Percentiles rank a stretch among this genome's conserved stretches.
Conservation (phyloP, 2,888 invertebrate species). For the Luffia ferchaultella region DNA sequence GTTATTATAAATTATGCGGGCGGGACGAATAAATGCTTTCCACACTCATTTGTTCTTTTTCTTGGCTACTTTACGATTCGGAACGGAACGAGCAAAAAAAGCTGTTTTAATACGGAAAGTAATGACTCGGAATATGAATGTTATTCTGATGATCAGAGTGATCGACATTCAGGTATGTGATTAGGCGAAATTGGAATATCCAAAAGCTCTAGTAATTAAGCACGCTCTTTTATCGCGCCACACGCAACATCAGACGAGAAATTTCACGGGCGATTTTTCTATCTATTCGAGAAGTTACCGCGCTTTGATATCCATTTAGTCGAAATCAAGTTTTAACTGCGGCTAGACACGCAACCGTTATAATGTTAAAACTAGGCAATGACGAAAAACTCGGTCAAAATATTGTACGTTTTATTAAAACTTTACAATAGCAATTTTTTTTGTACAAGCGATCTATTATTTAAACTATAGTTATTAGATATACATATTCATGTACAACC, state of each 20-base stretch:
- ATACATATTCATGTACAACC: neutral
- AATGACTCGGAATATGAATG: no score
- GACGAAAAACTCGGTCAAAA: neutral
- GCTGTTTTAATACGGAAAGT: no score
- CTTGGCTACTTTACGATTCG: neutral
- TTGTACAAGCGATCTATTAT: no score
- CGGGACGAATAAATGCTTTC: constrained; percentile 18
- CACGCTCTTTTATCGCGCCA: neutral
- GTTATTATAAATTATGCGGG: constrained; percentile 40
- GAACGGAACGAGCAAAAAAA: neutral
- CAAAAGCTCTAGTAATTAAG: neutral
- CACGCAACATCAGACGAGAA: constrained; percentile 18
- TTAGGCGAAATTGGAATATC: neutral
- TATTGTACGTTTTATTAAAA: neutral
- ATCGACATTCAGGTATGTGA: no score
- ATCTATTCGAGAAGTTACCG: constrained; percentile 55
- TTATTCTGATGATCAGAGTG: no score
- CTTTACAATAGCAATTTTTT: no score
- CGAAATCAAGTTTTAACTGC: constrained; percentile 46
- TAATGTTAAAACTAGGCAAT: neutral
- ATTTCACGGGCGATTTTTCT: constrained; percentile 63
- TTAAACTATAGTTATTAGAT: neutral
- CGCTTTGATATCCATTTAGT: constrained; percentile 37
- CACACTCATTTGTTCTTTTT: constrained; percentile 6
- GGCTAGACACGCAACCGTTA: constrained; percentile 33